These are phyloP conservation scores for Spinus olivaceus DNA, from an alignment of 2,797 vertebrate species.

Conservation along the genomic window DNA sequence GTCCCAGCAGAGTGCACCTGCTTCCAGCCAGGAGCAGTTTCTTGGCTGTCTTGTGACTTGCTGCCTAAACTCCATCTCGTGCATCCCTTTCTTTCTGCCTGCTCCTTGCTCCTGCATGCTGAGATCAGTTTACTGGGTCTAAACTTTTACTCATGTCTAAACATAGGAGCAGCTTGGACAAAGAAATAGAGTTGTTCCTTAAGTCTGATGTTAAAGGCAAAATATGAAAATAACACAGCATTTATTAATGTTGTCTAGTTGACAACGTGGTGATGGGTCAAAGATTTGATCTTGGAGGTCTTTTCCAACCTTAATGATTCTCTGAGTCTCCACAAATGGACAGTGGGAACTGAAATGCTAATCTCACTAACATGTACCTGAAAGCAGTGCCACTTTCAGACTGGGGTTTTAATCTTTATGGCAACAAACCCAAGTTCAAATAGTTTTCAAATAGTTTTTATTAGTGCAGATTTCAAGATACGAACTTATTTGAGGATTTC, in stretches of 20 bases:
- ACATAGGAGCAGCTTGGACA: not conserved
- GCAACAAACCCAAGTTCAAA: not conserved
- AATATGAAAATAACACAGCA: not conserved
- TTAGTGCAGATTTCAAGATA: not conserved
- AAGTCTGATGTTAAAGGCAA: not conserved
- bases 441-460: not conserved
- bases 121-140: not conserved
- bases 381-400: not conserved
- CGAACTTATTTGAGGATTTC: not conserved
- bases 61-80: not conserved
- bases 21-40: not conserved
- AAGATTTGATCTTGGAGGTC: not conserved
- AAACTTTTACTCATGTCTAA: not conserved
- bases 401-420: not conserved
- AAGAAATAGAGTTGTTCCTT: not conserved
- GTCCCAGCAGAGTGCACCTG: slow-evolving; percentile 24
- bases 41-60: not conserved
- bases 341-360: not conserved
- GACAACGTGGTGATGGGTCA: not conserved
- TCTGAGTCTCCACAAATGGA: not conserved
- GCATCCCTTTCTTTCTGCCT: not conserved
- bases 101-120: not conserved
- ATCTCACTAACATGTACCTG: not conserved
- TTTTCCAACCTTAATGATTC: not conserved
- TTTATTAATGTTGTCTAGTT: not conserved